Base-by-base conservation (phyloP, 2,113 vertebrate genomes). In the Tretioscincus oriximinensis region DNA sequence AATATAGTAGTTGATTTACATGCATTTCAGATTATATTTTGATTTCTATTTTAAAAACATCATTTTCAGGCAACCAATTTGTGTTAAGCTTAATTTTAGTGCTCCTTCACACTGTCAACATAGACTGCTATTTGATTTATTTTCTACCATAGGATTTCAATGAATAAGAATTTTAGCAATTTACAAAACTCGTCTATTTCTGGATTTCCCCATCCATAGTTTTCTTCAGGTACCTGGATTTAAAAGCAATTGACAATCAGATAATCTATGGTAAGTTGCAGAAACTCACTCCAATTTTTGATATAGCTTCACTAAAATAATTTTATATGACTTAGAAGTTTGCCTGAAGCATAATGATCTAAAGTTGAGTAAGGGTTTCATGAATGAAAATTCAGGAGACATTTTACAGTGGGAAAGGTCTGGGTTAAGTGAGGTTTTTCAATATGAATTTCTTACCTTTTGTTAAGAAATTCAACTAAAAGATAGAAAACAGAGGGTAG, bases 371-470 rank as follows among this genome's bases (percentile, higher is more conserved):
- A 65, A 76, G 41, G 28, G 11, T 51, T 47, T 20, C n/a, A 70
- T 45, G 51, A 70, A 45, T 81, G 76, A 70, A 82, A 76, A 82
- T 75, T 21, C 41, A 49, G 63, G 65, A 29, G 26, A 58, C 65
- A 76, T 81, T 69, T 61, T 22, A 24, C 63, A 76, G 63, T 76
- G 76, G 54, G 65, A 82, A 82, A 70, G 73, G 28, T 9, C 73
- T 49, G 58, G 73, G 76, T 41, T 49, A 21, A 41, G 41, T 35
- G 11, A 68, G 12, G 35, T 8, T 14, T 76, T 54, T 70, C n/a
- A 76, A 82, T 76, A 29, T 69, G 26, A 76, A 82, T 82, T 76
- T 63, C 73, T 63, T 69, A 47, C 26, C 51, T n/a, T n/a, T n/a
- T n/a, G n/a, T n/a, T n/a, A n/a, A n/a, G n/a, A n/a, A n/a, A n/a